phyloP scores from a whole-genome alignment of 2,113 vertebrate species.

The Anseranas semipalmata region DNA sequence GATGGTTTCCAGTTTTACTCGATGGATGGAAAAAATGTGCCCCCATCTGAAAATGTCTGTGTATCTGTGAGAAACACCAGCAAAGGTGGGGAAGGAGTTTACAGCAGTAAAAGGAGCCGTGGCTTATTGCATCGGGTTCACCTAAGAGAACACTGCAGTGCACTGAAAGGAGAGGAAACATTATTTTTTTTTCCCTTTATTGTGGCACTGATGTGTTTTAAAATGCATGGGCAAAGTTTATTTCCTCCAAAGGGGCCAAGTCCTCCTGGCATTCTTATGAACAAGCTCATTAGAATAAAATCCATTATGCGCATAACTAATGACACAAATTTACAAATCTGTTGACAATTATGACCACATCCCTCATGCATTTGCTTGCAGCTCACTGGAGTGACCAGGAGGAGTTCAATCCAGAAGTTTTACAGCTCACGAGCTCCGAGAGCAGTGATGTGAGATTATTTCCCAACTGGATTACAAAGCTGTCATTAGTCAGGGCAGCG shows the following conservation, averaged over 20 bases:
- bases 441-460: constrained; percentile 61
- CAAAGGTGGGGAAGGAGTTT: constrained; percentile 68
- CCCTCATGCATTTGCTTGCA: constrained; percentile 50
- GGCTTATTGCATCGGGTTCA: background rate
- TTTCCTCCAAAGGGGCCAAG: constrained; percentile 53
- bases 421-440: constrained; percentile 48
- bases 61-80: constrained; percentile 57
- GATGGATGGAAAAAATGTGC: constrained; percentile 70
- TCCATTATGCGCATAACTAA: constrained; percentile 74
- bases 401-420: constrained; percentile 51
- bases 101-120: background rate
- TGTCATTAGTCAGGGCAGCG: constrained; percentile 72
- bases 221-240: constrained; percentile 59
- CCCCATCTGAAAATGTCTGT: constrained; percentile 67
- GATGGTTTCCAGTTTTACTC: constrained; percentile 78
- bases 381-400: constrained; percentile 60
- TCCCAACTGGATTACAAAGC: constrained; percentile 75
- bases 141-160: background rate
- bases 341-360: constrained; percentile 64
- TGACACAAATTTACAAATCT: constrained; percentile 70
- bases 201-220: constrained; percentile 27
- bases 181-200: background rate
- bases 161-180: background rate
- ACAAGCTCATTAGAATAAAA: constrained; percentile 70
- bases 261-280: constrained; percentile 66